phyloP scores from a whole-genome alignment of 1,140 invertebrate species.

The Drosophila simulans region DNA sequence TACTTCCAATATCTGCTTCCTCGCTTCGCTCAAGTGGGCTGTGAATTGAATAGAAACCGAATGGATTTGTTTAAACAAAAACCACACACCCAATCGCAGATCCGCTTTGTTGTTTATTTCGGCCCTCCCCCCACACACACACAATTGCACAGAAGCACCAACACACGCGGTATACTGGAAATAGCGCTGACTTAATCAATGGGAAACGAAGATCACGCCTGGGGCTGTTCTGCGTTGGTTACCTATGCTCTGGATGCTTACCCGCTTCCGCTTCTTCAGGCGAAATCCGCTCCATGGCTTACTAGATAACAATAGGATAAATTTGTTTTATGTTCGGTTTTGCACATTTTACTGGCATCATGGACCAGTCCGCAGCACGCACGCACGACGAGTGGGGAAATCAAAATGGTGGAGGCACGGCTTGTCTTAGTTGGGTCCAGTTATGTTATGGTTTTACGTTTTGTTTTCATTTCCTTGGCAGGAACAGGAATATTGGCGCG shows the following conservation, averaged over 20 bases:
- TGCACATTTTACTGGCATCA: slow-evolving; percentile 14
- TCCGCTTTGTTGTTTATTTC: slow-evolving; percentile 33
- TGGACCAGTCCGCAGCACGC: slow-evolving; percentile 13
- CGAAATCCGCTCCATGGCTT: slow-evolving; percentile 18
- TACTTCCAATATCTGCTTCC: slow-evolving; percentile 44
- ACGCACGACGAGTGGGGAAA: slow-evolving; percentile 23
- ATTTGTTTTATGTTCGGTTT: slow-evolving; percentile 1
- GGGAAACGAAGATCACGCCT: slow-evolving; percentile 22
- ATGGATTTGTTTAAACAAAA: slow-evolving; percentile 13
- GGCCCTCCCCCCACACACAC: not conserved
- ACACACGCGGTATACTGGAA: slow-evolving; percentile 25
- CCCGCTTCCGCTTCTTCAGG: slow-evolving; percentile 24
- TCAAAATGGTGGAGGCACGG: slow-evolving; percentile 36
- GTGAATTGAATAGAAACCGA: not conserved
- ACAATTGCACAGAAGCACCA: not conserved
- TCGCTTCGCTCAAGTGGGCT: slow-evolving; percentile 9
- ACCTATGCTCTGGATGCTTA: slow-evolving; percentile 7
- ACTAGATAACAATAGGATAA: slow-evolving; percentile 3
- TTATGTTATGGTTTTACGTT: slow-evolving; percentile 1
- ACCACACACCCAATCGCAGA: slow-evolving; percentile 15
- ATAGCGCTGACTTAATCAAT: slow-evolving; percentile 64
- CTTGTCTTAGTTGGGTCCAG: not conserved
- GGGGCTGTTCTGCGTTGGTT: slow-evolving; percentile 4
- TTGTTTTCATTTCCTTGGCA: not conserved
- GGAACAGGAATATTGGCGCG: slow-evolving; percentile 28